These are phyloP conservation scores for Psettodes erumei DNA, from an alignment of 2,113 vertebrate species.

Conservation along the genomic window DNA sequence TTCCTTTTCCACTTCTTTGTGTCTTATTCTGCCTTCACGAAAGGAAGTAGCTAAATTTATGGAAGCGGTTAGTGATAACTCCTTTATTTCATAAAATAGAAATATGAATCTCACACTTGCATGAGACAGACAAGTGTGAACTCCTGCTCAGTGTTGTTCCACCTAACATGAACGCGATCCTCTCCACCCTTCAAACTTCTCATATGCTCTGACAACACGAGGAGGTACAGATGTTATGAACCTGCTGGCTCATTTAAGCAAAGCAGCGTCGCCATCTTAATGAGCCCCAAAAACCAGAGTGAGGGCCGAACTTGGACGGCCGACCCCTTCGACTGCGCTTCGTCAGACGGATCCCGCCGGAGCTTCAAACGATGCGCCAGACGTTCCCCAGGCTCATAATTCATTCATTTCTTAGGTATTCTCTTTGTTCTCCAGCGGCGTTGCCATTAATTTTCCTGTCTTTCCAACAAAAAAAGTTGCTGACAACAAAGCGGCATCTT, in stretches of 20 bases:
- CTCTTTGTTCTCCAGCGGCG: constrained; percentile 63
- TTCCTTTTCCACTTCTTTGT: not conserved
- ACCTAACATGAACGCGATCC: too few species aligned
- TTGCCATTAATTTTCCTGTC: constrained; percentile 51
- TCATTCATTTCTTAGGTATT: constrained; percentile 64
- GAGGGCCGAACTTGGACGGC: constrained; percentile 30
- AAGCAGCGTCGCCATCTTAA: not conserved
- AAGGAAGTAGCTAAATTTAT: not conserved
- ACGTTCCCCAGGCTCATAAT: constrained; percentile 56
- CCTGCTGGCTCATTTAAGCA: not conserved
- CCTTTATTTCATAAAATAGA: not conserved
- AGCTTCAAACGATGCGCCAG: constrained; percentile 58
- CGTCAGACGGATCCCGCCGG: constrained; percentile 41
- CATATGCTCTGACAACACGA: not conserved
- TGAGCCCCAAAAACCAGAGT: constrained; percentile 21
- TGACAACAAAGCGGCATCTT: constrained; percentile 54
- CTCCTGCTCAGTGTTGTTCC: not conserved
- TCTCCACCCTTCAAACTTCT: not conserved
- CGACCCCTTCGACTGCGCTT: constrained; percentile 19
- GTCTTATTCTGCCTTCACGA: not conserved
- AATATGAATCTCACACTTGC: not conserved
- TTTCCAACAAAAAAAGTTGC: constrained; percentile 45
- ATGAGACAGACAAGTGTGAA: not conserved
- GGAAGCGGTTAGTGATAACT: not conserved
- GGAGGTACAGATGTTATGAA: not conserved